phyloP scores from a whole-genome alignment of 2,797 vertebrate genomes.

The Enteromius fasciolatus region DNA sequence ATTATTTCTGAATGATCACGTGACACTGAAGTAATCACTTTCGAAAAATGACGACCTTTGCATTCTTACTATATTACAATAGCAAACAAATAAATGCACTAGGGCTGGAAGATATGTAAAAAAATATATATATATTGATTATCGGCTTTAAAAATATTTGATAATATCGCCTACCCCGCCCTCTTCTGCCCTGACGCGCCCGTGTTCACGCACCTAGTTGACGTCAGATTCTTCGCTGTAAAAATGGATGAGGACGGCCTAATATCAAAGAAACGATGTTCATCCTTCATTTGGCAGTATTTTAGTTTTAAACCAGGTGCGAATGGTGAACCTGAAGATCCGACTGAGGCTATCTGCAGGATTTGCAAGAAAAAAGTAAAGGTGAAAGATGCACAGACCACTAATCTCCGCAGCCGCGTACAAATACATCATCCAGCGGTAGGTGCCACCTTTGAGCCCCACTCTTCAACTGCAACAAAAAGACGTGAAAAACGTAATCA shows the following conservation, averaged over 20 bases:
- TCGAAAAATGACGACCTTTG: background rate
- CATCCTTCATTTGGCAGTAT: background rate
- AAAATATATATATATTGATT: too few relatives aligned
- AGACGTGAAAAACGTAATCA: background rate
- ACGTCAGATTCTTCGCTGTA: background rate
- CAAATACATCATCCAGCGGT: background rate
- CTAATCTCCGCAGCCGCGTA: background rate
- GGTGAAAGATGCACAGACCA: background rate
- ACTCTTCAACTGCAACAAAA: background rate
- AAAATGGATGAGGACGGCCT: background rate
- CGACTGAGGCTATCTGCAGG: background rate
- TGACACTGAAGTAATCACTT: background rate
- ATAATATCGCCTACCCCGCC: background rate
- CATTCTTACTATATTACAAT: background rate
- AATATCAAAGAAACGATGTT: background rate
- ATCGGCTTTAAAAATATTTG: background rate
- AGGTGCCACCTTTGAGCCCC: background rate
- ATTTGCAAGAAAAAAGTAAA: conserved; percentile 1
- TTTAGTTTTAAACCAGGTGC: background rate
- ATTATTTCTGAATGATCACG: background rate
- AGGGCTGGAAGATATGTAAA: background rate
- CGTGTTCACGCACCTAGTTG: too few relatives aligned
- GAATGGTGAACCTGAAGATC: background rate
- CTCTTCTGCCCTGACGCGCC: background rate
- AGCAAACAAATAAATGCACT: background rate